Base-by-base conservation (phyloP, 2,113 vertebrate genomes). In the Sapajus apella region DNA sequence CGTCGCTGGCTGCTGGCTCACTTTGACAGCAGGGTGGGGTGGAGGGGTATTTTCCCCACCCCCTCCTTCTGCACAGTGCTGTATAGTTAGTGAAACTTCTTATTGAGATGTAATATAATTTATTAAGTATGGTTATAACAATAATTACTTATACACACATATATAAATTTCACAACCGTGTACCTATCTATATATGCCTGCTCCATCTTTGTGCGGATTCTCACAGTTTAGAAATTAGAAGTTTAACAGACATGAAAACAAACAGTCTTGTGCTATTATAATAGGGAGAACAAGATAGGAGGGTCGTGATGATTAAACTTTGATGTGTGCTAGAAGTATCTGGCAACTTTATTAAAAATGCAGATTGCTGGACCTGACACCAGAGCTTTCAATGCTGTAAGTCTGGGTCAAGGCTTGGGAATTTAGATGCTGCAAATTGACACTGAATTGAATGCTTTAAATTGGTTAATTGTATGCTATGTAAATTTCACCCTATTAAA, bases 231-330 rank as follows among this genome's bases (percentile, higher is more conserved):
- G 17, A 8, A 50, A n/a, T 83, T 37, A 0, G 7, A 86, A 66
- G 25, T 40, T 40, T 35, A 58, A 68, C 43, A 72, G 40, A 50
- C 13, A 8, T 2, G 40, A 32, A 45, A 52, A 43, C 76, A 55
- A 72, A 25, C 40, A 40, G 27, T 30, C 5, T 1, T 3, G 6
- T 2, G 3, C 30, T 25, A 11, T 70, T 12, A 0, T 2, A 9
- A 32, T 6, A 45, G 25, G 45, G 27, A 82, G 47, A 40, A 50
- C 35, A 10, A 25, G 55, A 6, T 16, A 2, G 4, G 0, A 13
- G 11, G 1, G 13, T 13, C 8, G 2, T 6, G 35, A 5, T 70
- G 7, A 30, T 37, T 50, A 40, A 58, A 64, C 23, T 50, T 43
- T 0, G 2, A 1, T 27, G 10, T 35, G 7, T 27, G 73, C 14